These are phyloP conservation scores for Semnornis frantzii DNA, from an alignment of 2,113 vertebrate species.

Conservation along the genomic window DNA sequence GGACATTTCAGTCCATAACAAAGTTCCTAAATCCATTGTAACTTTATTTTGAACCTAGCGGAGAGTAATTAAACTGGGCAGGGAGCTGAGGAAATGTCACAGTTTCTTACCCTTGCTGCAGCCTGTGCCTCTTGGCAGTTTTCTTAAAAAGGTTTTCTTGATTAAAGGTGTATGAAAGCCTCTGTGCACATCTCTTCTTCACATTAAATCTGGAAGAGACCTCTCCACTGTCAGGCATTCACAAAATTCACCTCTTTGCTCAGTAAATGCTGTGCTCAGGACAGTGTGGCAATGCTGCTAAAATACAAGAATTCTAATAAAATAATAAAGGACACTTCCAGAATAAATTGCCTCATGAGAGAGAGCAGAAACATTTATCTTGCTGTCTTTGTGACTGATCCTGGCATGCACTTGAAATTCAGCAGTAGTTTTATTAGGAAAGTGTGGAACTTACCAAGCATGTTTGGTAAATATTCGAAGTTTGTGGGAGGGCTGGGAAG, in stretches of 20 bases:
- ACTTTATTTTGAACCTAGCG: neutral
- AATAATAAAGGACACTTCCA: neutral
- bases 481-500: neutral
- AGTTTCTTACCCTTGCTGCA: neutral
- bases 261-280: rapidly evolving
- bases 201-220: neutral
- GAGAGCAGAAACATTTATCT: neutral
- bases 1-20: neutral
- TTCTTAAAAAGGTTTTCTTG: neutral
- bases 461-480: neutral
- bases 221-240: neutral
- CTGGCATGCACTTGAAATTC: neutral
- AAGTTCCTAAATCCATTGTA: neutral
- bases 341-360: neutral
- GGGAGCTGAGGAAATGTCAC: neutral
- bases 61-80: neutral
- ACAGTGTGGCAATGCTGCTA: rapidly evolving
- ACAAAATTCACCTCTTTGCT: neutral
- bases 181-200: neutral
- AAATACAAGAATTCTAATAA: neutral
- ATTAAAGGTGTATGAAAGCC: neutral
- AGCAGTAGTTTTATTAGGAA: neutral
- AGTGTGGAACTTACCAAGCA: neutral
- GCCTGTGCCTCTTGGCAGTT: neutral
- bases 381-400: neutral